These are phyloP conservation scores for Ranitomeya imitator DNA, from an alignment of 2,113 vertebrate genomes.

Conservation along the genomic window DNA sequence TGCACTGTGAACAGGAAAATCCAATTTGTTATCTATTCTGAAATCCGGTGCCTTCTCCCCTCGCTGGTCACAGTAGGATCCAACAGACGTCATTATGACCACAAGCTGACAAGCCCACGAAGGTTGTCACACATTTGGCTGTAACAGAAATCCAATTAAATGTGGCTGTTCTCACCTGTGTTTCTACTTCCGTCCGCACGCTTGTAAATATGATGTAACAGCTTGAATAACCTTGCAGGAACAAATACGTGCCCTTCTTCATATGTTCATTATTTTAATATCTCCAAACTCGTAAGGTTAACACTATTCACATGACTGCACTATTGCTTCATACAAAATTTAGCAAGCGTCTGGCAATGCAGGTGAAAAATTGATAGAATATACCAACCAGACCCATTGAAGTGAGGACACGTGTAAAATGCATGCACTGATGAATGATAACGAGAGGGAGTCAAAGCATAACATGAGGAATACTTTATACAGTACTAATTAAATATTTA, in stretches of 20 bases:
- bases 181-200: not conserved
- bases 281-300: not conserved
- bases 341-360: not conserved
- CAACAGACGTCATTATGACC: slow-evolving; percentile 5
- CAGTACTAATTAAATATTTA: no score
- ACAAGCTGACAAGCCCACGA: not conserved
- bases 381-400: no score
- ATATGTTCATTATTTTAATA: not conserved
- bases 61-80: not conserved
- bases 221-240: not conserved
- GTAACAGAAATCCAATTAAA: not conserved
- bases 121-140: not conserved
- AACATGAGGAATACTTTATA: no score
- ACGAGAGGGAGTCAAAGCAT: no score
- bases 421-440: no score
- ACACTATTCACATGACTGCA: not conserved
- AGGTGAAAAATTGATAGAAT: not conserved
- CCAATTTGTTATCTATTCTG: slow-evolving; percentile 9
- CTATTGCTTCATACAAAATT: not conserved
- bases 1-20: not conserved
- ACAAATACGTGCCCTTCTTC: not conserved
- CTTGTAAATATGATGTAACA: not conserved
- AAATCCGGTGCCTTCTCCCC: not conserved
- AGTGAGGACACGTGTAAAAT: no score
- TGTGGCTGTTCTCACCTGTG: not conserved